Percentiles rank a stretch among this genome's conserved stretches.
Evolutionary conservation across 2,888 invertebrate species (phyloP).

Genomic region (Drosophila cyrtoloma): DNA sequence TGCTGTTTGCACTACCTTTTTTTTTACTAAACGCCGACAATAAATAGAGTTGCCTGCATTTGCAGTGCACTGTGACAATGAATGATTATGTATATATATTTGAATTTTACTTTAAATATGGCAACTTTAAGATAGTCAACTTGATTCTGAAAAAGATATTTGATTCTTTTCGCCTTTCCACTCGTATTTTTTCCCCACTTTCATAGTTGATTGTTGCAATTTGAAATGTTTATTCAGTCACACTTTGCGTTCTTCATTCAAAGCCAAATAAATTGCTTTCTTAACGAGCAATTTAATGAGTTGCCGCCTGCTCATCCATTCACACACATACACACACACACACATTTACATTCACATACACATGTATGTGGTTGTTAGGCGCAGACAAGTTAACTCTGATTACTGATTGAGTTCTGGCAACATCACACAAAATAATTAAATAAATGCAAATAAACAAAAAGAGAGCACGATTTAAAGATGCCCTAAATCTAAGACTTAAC

Average conservation of each 20-base stretch:
- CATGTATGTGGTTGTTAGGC: neutral
- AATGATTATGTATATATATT: no score
- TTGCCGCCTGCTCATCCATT: neutral
- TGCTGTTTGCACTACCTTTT: neutral
- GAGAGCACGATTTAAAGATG: neutral
- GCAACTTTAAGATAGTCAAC: neutral
- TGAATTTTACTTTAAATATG: neutral
- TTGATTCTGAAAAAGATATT: neutral
- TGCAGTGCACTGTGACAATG: neutral
- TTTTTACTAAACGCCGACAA: neutral
- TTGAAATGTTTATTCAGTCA: neutral
- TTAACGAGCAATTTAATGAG: constrained; percentile 4
- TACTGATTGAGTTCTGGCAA: neutral
- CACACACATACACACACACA: neutral
- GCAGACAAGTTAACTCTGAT: neutral
- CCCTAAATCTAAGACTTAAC: neutral
- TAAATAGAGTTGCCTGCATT: constrained; percentile 14
- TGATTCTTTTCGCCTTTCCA: neutral
- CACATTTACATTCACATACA: neutral
- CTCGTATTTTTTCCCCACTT: neutral
- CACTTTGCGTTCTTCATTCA: neutral
- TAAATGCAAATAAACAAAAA: constrained; percentile 1
- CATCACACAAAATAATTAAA: constrained; percentile 1
- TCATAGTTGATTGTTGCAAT: neutral
- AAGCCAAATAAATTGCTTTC: constrained; percentile 1